Conservation (phyloP, 2,113 vertebrate species). For the Lagenorhynchus albirostris region DNA sequence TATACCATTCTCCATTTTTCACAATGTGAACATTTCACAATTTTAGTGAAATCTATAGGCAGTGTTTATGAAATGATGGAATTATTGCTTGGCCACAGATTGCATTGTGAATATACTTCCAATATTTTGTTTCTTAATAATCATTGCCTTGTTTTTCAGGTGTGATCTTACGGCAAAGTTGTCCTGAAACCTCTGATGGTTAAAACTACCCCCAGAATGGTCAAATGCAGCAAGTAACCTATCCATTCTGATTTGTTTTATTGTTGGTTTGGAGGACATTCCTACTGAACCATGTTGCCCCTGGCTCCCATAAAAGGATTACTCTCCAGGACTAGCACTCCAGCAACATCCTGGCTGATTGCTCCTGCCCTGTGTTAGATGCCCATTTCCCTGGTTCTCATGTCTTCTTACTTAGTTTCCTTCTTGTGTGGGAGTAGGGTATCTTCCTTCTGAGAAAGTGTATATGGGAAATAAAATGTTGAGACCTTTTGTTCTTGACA, state of each 20-base stretch:
- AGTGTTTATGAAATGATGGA: background rate
- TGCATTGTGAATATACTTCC: background rate
- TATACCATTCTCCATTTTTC: background rate
- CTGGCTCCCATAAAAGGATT: background rate
- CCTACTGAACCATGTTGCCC: rapidly evolving
- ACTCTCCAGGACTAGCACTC: background rate
- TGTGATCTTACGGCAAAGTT: background rate
- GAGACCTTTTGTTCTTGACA: background rate
- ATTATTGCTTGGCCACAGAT: background rate
- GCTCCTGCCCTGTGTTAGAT: rapidly evolving
- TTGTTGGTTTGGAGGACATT: background rate
- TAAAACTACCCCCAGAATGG: background rate
- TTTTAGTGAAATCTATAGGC: background rate
- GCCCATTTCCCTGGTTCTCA: background rate
- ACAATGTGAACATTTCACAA: background rate
- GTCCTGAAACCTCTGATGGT: background rate
- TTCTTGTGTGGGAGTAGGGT: background rate
- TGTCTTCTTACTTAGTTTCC: background rate
- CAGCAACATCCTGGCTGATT: rapidly evolving
- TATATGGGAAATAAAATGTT: background rate
- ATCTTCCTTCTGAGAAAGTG: background rate
- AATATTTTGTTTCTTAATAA: background rate
- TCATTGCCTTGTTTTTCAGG: background rate
- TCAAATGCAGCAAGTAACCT: background rate
- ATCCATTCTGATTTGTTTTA: too few relatives aligned